Percentiles rank a stretch among this genome's conserved stretches.
These are phyloP conservation scores for Trogon surrucura DNA, from an alignment of 2,113 vertebrate species.

Conservation along the genomic window DNA sequence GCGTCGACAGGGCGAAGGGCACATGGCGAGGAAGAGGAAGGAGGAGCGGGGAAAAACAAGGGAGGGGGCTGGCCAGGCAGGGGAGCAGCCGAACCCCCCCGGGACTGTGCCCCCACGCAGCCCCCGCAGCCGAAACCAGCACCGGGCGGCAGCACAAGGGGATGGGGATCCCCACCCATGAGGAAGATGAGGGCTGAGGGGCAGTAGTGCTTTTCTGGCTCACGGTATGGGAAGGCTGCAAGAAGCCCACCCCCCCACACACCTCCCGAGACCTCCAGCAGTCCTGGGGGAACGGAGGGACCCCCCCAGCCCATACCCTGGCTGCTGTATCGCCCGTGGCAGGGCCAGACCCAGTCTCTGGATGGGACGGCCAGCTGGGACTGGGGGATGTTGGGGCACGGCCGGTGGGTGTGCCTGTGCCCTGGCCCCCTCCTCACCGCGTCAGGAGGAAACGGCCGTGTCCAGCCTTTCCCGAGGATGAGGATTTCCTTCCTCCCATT, in stretches of 20 bases:
- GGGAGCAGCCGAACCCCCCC: not conserved
- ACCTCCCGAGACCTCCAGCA: too few species aligned
- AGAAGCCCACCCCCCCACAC: not conserved
- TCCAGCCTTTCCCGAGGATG: constrained; percentile 60
- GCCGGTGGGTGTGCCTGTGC: not conserved
- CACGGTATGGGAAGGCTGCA: not conserved
- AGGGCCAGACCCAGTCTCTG: rapidly evolving
- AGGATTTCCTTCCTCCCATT: constrained; percentile 71
- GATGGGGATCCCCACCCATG: rapidly evolving
- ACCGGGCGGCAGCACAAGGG: not conserved
- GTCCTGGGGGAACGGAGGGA: not conserved
- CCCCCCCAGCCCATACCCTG: not conserved
- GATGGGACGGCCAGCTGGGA: not conserved
- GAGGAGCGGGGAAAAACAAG: not conserved
- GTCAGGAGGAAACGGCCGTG: constrained; percentile 25
- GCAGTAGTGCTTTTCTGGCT: not conserved
- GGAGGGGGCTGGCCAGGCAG: not conserved
- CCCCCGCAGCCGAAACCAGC: not conserved
- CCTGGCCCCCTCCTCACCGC: not conserved
- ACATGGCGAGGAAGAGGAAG: not conserved
- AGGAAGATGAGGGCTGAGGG: not conserved
- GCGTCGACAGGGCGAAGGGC: not conserved
- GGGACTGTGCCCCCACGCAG: rapidly evolving
- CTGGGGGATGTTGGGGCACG: not conserved
- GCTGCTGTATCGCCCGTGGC: rapidly evolving